Evolutionary conservation across 2,797 vertebrate genomes (phyloP).

Genomic region (Manis pentadactyla): DNA sequence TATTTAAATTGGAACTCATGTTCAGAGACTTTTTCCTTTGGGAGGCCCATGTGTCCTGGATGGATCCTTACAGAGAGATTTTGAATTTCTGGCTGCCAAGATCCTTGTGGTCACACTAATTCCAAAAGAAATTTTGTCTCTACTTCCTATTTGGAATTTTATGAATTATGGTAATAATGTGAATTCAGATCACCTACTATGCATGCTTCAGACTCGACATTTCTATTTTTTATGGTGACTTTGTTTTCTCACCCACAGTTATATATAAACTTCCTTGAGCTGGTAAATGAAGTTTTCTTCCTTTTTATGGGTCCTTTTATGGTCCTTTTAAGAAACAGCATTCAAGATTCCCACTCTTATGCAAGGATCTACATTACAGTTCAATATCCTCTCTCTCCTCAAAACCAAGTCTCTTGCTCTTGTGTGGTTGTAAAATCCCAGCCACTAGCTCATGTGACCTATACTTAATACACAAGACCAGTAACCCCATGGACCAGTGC

Average conservation of each 20-base stretch:
- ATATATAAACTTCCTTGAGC: neutral
- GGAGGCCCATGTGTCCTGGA: neutral
- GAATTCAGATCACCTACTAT: neutral
- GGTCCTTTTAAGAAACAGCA: neutral
- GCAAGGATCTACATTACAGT: neutral
- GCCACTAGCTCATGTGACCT: neutral
- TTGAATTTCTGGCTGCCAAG: neutral
- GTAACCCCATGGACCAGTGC: too few species aligned
- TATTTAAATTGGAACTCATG: neutral
- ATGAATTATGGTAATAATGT: neutral
- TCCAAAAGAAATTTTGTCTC: neutral
- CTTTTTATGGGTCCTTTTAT: neutral
- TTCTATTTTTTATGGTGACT: neutral
- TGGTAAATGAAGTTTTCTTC: neutral
- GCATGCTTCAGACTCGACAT: neutral
- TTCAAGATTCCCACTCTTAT: neutral
- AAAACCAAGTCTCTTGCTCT: neutral
- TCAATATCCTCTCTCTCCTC: neutral
- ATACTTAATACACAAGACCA: neutral
- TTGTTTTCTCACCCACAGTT: neutral
- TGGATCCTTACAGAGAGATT: neutral
- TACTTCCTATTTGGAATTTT: neutral
- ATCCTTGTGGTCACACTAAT: neutral
- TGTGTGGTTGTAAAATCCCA: neutral
- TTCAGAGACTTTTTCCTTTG: neutral